Conservation (phyloP, 2,797 vertebrate genomes). For the Semaprochilodus insignis region DNA sequence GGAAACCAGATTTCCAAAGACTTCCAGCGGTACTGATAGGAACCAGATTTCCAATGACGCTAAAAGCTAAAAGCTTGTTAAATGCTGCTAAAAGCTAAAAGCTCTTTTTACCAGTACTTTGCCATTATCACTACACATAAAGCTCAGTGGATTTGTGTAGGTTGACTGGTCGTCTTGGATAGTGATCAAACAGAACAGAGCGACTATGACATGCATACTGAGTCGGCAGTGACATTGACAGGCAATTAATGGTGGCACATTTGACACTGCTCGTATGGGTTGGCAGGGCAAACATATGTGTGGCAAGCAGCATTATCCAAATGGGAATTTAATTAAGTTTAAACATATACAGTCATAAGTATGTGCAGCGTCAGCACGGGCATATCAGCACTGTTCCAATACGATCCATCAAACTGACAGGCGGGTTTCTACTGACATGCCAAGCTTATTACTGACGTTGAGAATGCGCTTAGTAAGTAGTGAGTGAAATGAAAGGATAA, state of each 20-base stretch:
- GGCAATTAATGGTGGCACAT: slow-evolving; percentile 6
- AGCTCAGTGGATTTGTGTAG: no score
- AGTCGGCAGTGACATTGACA: neutral
- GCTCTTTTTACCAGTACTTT: no score
- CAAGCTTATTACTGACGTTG: slow-evolving; percentile 13
- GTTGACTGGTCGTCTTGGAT: no score
- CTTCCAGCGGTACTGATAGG: no score
- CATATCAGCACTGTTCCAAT: slow-evolving; percentile 7
- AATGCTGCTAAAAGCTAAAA: no score
- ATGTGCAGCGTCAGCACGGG: slow-evolving; percentile 10
- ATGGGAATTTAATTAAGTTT: neutral
- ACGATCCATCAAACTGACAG: slow-evolving; percentile 21
- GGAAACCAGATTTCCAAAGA: no score
- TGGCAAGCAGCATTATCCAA: slow-evolving; percentile 18
- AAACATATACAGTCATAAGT: slow-evolving; percentile 4
- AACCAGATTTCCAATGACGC: no score
- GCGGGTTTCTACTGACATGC: neutral
- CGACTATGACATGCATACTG: neutral
- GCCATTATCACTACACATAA: no score
- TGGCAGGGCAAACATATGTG: slow-evolving; percentile 28
- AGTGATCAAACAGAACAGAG: no score
- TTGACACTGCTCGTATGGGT: slow-evolving; percentile 6
- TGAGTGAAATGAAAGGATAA: neutral
- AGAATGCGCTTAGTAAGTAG: neutral
- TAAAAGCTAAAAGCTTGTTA: no score